Conservation (phyloP, 2,888 invertebrate species). For the Erynnis tages region DNA sequence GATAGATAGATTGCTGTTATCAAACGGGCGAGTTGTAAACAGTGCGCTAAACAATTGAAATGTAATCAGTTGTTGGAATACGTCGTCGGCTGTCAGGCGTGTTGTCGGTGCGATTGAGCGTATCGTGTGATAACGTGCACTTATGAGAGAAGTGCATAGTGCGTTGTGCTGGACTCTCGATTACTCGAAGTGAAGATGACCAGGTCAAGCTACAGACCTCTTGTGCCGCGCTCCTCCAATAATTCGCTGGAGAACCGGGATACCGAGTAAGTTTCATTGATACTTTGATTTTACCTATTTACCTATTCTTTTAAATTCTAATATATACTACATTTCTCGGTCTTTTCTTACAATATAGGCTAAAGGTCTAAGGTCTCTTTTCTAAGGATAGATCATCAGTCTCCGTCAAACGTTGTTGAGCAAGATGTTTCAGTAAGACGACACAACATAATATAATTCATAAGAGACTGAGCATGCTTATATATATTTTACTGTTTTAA, state of each 20-base stretch:
- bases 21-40: slow-evolving; percentile 42
- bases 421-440: too few relatives aligned
- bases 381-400: too few relatives aligned
- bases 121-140: slow-evolving; percentile 29
- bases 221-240: slow-evolving; percentile 67
- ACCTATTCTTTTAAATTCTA: too few relatives aligned
- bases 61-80: slow-evolving; percentile 53
- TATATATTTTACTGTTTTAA: too few relatives aligned
- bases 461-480: too few relatives aligned
- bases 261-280: slow-evolving; percentile 58
- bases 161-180: slow-evolving; percentile 35
- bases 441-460: too few relatives aligned
- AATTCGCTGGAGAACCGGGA: slow-evolving; percentile 66
- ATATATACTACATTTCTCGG: too few relatives aligned
- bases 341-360: too few relatives aligned
- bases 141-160: slow-evolving; percentile 33
- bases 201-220: slow-evolving; percentile 69
- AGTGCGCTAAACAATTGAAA: slow-evolving; percentile 36
- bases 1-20: slow-evolving; percentile 50
- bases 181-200: slow-evolving; percentile 53
- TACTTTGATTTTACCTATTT: neutral
- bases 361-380: too few relatives aligned
- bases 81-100: slow-evolving; percentile 50
- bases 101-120: slow-evolving; percentile 42
- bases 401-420: too few relatives aligned